Percentiles rank a stretch among this genome's conserved stretches.
phyloP scores from a whole-genome alignment of 2,797 vertebrate genomes.

The Sebastes matsubarae region DNA sequence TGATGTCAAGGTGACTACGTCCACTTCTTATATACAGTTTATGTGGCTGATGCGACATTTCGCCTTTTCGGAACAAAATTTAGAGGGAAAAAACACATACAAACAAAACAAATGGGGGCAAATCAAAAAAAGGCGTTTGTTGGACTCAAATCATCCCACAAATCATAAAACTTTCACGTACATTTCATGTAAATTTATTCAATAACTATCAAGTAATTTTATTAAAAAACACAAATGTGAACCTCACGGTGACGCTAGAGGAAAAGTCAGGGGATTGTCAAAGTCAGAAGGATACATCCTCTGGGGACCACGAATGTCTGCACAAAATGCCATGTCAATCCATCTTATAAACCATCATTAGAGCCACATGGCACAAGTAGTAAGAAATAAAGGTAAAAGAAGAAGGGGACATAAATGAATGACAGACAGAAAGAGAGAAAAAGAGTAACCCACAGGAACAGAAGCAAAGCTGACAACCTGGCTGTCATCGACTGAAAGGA shows the following conservation, averaged over 20 bases:
- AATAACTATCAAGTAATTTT: rapidly evolving
- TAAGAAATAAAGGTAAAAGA: neutral
- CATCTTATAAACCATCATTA: neutral
- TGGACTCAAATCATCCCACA: neutral
- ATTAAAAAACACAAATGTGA: neutral
- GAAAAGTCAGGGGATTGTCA: neutral
- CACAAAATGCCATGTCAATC: neutral
- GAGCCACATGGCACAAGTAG: neutral
- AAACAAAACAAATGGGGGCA: neutral
- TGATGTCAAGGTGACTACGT: too few relatives aligned
- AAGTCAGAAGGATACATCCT: neutral
- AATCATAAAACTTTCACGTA: neutral
- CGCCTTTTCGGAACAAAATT: neutral
- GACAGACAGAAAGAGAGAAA: neutral
- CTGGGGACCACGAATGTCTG: neutral
- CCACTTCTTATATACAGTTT: too few relatives aligned
- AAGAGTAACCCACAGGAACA: neutral
- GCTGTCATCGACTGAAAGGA: neutral
- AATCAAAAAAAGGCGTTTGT: neutral
- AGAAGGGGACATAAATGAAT: neutral
- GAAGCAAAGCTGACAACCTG: neutral
- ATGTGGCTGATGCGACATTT: neutral
- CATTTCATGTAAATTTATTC: neutral
- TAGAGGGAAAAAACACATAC: neutral
- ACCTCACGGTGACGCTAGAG: neutral